Evolutionary conservation across 2,113 vertebrate genomes (phyloP), one percentile per base, ranked within the genome.

Genomic region (Tupaia tana): DNA sequence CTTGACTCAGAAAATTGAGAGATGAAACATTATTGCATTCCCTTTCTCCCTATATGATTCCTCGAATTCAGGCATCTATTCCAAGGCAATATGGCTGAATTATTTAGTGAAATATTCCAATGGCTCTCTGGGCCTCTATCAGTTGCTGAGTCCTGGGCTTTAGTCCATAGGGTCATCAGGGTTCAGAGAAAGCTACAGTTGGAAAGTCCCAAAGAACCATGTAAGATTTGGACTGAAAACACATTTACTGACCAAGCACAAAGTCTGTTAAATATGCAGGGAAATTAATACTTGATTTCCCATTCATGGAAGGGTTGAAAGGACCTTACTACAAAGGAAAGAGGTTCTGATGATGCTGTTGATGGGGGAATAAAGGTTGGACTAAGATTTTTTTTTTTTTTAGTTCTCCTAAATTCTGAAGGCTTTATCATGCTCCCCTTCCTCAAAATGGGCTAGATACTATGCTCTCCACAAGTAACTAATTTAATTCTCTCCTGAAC

Each of bases 171-270:
- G 43, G 27, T n/a, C 29, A 31, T 87, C 83, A 64, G 6, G 78
- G 52, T 58, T 29, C 25, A 81, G 61, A 31, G 69, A n/a, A 59
- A 8, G 58, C 4, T 18, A 64, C 18, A 86, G 34, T 22, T 88
- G 58, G 70, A 92, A 95, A 90, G 59, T 78, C 34, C 56, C 61
- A 87, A 73, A 78, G 67, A 11, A 69, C 4, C 9, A 77, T 15
- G n/a, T 63, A 27, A 93, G 15, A 82, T 58, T 43, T 91, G 19
- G 19, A 69, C 61, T 89, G 64, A 89, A 95, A 93, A 59, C 73
- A 59, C 31, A 27, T 75, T 61, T 75, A 79, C 27, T 93, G 56
- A 34, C n/a, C 56, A 95, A 83, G 6, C 5, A 54, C 31, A 52
- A 93, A 90, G 22, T 81, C 77, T 90, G 25, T 9, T 70, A 93